Evolutionary conservation across 2,888 invertebrate genomes (phyloP).

Genomic region (Chrysolina americana): DNA sequence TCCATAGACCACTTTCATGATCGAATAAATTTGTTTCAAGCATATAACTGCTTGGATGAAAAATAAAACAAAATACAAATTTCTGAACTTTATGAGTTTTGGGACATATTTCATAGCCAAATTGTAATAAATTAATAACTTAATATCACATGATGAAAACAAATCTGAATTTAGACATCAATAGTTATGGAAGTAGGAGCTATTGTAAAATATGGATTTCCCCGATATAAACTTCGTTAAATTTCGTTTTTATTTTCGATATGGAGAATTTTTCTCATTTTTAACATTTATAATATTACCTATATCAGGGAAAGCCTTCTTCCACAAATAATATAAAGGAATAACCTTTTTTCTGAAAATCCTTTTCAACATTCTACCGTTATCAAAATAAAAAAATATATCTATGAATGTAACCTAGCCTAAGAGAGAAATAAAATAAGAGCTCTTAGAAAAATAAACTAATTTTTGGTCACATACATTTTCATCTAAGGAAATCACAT

Average conservation of each 20-base stretch:
- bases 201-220: not conserved
- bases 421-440: conserved; percentile 44
- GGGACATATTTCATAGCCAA: conserved; percentile 43
- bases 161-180: conserved; percentile 47
- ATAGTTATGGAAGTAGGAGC: not conserved
- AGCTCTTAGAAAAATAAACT: conserved; percentile 53
- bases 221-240: not conserved
- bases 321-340: not conserved
- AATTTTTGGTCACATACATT: conserved; percentile 54
- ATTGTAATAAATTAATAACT: conserved; percentile 56
- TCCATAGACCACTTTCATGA: too few relatives aligned
- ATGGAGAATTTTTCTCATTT: not conserved
- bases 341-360: not conserved
- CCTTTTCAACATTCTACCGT: conserved; percentile 7
- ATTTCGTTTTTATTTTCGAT: not conserved
- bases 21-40: too few relatives aligned
- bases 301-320: not conserved
- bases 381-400: conserved; percentile 48
- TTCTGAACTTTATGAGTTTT: conserved; percentile 32
- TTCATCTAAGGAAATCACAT: conserved; percentile 49
- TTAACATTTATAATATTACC: not conserved
- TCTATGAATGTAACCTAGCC: conserved; percentile 38
- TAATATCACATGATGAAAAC: conserved; percentile 58
- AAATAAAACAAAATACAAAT: not conserved
- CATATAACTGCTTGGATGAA: not conserved